Base-by-base conservation (phyloP, 2,113 vertebrate genomes). In the Eudyptes chrysolophus region DNA sequence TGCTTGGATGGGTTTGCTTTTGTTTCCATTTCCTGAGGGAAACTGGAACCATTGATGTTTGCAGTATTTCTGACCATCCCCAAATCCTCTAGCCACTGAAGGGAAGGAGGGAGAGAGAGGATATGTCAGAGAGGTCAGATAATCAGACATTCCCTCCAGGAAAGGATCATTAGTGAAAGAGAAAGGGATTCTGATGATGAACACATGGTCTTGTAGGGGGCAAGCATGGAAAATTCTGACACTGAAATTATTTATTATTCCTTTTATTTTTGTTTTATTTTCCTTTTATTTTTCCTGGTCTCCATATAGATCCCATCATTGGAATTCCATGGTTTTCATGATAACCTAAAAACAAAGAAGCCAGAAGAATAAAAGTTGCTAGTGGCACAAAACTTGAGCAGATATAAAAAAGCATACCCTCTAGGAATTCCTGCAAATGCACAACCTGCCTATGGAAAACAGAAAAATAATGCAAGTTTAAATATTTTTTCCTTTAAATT, bases 1-100 rank as follows among this genome's bases (percentile, higher is more conserved):
- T 68, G 38, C 72, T 92, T 84, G 48, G 48, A 78, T 58, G 49
- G 26, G 42, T 87, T 92, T 94, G 83, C n/a, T 94, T 91, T 97
- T 95, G 55, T 88, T 96, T 89, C 77, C 36, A 32, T 57, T 96
- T 95, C 94, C 86, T 74, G 49, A 82, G 60, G 52, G 26, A 94
- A 95, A 27, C 10, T 68, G 52, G 19, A 87, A 49, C 44, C 26
- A n/a, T 40, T 97, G 70, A 61, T 2, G 10, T 84, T 30, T 81
- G 29, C 49, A 57, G 64, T 68, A 58, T 78, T 93, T 90, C 76
- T 87, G 84, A 84, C 65, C 77, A 82, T 65, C 32, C n/a, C n/a
- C 32, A 81, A 78, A 87, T 49, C 44, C 22, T 71, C 74, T 49
- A 77, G 29, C 52, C 86, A 71, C 40, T 68, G 55, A 62, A 87